A percentile compares a stretch with the other conserved stretches of the same genome.
phyloP scores from a whole-genome alignment of 1,140 invertebrate genomes.

The Lepeophtheirus salmonis region DNA sequence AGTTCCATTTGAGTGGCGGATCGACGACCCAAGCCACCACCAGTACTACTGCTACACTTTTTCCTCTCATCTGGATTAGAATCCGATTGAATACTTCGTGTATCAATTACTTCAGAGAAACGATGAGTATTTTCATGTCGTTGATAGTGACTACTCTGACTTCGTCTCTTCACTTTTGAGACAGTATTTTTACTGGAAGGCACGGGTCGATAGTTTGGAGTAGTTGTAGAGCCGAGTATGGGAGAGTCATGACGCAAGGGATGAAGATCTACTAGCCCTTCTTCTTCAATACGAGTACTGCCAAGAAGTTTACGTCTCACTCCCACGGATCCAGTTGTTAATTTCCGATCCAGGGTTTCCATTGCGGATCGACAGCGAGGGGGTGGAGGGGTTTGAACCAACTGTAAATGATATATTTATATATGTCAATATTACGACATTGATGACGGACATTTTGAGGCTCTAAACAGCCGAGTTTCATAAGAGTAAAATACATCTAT shows the following conservation, averaged over 20 bases:
- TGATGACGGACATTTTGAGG: too few species aligned
- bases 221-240: background rate
- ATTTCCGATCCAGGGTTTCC: constrained; percentile 5
- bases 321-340: background rate
- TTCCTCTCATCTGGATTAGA: background rate
- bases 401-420: too few species aligned
- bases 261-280: background rate
- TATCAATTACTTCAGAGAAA: background rate
- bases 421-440: too few species aligned
- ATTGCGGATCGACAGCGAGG: constrained; percentile 1
- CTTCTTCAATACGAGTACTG: background rate
- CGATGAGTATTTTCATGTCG: background rate
- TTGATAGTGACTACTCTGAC: constrained; percentile 8
- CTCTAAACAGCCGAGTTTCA: too few species aligned
- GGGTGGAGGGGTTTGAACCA: background rate
- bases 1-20: constrained; percentile 5
- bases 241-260: background rate
- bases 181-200: background rate
- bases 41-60: background rate
- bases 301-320: background rate
- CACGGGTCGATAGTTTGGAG: background rate
- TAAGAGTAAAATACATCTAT: too few species aligned
- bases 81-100: background rate
- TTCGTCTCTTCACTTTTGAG: background rate
- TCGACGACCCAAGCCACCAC: background rate